Evolutionary conservation across 2,797 vertebrate genomes (phyloP).

Genomic region (Ataeniobius toweri): DNA sequence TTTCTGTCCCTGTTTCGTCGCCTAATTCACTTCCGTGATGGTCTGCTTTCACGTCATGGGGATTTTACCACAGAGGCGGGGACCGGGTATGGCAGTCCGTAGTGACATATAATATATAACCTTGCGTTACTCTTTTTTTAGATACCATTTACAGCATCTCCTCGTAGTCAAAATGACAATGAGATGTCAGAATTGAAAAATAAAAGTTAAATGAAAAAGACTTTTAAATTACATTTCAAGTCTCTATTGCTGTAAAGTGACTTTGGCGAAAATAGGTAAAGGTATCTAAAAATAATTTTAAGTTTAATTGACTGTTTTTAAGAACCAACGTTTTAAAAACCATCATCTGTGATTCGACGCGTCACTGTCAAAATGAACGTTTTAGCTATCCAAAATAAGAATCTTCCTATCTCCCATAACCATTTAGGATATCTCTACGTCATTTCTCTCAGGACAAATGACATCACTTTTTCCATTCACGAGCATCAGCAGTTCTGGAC

Average conservation of each 20-base stretch:
- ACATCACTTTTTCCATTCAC: neutral
- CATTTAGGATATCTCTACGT: neutral
- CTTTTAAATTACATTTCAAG: neutral
- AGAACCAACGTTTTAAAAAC: neutral
- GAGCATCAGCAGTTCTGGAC: neutral
- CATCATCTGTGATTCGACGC: neutral
- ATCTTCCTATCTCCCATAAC: neutral
- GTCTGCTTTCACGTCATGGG: slow-evolving; percentile 54
- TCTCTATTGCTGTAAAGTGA: neutral
- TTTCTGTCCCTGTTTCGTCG: slow-evolving; percentile 46
- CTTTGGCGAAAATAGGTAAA: neutral
- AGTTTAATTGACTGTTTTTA: neutral
- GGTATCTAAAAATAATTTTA: neutral
- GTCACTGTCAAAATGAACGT: neutral
- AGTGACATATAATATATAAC: neutral
- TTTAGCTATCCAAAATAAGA: neutral
- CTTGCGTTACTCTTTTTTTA: neutral
- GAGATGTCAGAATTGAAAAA: too few relatives aligned
- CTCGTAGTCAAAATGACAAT: neutral
- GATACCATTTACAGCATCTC: neutral
- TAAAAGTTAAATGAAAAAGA: neutral
- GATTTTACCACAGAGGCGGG: slow-evolving; percentile 37
- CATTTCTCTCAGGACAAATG: neutral
- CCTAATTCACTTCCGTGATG: slow-evolving; percentile 67
- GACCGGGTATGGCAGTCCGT: neutral